Conservation (phyloP, 2,797 vertebrate species). For the Sardinella longiceps region DNA sequence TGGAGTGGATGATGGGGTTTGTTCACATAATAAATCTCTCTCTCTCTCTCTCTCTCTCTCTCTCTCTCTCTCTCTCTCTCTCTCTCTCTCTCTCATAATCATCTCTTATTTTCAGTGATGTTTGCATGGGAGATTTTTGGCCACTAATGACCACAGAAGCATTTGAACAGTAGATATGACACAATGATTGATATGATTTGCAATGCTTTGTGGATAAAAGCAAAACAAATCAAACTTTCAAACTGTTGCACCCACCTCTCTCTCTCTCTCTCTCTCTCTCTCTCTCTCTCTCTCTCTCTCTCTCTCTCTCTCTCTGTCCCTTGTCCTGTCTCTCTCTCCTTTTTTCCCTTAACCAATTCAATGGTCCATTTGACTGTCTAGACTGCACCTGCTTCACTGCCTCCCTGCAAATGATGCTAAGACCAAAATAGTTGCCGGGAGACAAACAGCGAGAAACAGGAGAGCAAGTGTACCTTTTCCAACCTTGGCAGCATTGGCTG, state of each 20-base stretch:
- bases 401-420: constrained; percentile 37
- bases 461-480: constrained; percentile 37
- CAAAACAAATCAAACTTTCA: background rate
- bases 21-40: constrained; percentile 24
- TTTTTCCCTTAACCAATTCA: constrained; percentile 31
- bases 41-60: background rate
- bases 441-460: constrained; percentile 2
- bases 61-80: background rate
- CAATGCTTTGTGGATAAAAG: background rate
- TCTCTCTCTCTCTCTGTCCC: background rate
- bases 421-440: constrained; percentile 20
- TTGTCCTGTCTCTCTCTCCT: background rate
- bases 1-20: constrained; percentile 22
- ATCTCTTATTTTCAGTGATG: background rate
- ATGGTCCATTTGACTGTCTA: constrained; percentile 36
- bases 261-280: background rate
- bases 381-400: constrained; percentile 29
- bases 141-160: background rate
- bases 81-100: background rate
- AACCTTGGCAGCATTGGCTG: constrained; percentile 47
- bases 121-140: background rate
- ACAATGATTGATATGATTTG: background rate
- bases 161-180: background rate
- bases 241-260: background rate
- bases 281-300: background rate